A percentile compares a stretch with the other conserved stretches of the same genome.
phyloP scores from a whole-genome alignment of 2,113 vertebrate genomes.

The Calypte anna region DNA sequence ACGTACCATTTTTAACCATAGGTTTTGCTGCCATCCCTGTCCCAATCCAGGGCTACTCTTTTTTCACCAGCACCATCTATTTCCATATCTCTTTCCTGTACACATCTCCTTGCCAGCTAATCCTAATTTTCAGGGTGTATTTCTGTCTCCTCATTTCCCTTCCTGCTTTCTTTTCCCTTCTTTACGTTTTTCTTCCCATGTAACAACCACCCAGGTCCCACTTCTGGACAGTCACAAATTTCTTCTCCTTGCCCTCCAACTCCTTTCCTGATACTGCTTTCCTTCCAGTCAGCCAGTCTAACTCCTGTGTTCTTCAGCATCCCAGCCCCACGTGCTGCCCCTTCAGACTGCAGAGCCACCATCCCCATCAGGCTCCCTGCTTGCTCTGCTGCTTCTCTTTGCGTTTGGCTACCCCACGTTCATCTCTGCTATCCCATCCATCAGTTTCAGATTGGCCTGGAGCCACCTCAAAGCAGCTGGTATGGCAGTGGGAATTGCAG shows the following conservation, averaged over 20 bases:
- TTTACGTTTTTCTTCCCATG: neutral
- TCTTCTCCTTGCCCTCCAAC: neutral
- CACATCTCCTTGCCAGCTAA: neutral
- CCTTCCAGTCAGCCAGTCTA: neutral
- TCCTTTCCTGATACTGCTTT: neutral
- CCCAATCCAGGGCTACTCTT: neutral
- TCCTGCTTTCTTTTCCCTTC: neutral
- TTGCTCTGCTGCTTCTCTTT: neutral
- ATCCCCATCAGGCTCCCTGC: rapidly evolving
- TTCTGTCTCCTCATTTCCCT: neutral
- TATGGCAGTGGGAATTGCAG: neutral
- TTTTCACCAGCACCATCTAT: neutral
- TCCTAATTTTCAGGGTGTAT: neutral
- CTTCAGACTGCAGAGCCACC: rapidly evolving
- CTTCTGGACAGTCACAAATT: too few relatives aligned
- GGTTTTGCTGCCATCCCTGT: neutral
- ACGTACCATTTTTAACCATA: neutral
- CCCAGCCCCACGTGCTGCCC: neutral
- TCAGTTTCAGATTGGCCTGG: neutral
- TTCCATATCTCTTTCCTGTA: neutral
- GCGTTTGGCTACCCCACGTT: neutral
- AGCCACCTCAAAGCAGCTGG: constrained; percentile 23
- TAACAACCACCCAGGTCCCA: neutral
- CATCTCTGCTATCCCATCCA: neutral
- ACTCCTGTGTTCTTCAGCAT: neutral